Conservation (phyloP, 92 coral and sea anemone species). For the Diadumene lineata region DNA sequence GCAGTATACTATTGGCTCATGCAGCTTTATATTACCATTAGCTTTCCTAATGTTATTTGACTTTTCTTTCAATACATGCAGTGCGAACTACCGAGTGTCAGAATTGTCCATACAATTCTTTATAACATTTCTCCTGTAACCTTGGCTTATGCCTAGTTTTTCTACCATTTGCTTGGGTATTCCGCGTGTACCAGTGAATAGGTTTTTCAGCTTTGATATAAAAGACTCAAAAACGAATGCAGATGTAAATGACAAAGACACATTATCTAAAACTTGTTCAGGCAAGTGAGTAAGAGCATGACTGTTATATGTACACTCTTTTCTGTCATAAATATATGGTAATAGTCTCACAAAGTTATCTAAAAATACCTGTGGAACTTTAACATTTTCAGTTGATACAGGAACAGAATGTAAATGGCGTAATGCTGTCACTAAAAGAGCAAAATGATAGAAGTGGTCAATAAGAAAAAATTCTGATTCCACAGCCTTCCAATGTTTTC, state of each 20-base stretch:
- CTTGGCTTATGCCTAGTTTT: conserved; percentile 23
- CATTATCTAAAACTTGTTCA: conserved; percentile 10
- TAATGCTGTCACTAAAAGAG: conserved; percentile 33
- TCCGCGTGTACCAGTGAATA: conserved; percentile 36
- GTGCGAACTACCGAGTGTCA: not conserved
- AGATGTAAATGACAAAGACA: conserved; percentile 3
- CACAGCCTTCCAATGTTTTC: conserved; percentile 42
- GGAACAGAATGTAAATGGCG: conserved; percentile 21
- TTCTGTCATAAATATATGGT: conserved; percentile 9
- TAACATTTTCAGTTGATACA: not conserved
- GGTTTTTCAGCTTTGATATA: conserved; percentile 17
- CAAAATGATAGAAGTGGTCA: conserved; percentile 38
- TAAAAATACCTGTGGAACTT: conserved; percentile 7
- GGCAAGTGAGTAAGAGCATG: conserved; percentile 36
- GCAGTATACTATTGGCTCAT: no score
- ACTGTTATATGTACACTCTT: conserved; percentile 35
- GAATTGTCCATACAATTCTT: conserved; percentile 12
- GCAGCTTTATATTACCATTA: no score
- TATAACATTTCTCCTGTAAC: conserved; percentile 14
- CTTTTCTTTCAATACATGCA: no score
- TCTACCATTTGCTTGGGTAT: conserved; percentile 8
- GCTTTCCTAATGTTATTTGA: no score
- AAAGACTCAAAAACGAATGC: conserved; percentile 41
- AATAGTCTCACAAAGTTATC: conserved; percentile 37
- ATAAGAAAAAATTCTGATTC: conserved; percentile 7